Evolutionary conservation across 2,888 invertebrate genomes (phyloP).

Genomic region (Perithous albicinctus): DNA sequence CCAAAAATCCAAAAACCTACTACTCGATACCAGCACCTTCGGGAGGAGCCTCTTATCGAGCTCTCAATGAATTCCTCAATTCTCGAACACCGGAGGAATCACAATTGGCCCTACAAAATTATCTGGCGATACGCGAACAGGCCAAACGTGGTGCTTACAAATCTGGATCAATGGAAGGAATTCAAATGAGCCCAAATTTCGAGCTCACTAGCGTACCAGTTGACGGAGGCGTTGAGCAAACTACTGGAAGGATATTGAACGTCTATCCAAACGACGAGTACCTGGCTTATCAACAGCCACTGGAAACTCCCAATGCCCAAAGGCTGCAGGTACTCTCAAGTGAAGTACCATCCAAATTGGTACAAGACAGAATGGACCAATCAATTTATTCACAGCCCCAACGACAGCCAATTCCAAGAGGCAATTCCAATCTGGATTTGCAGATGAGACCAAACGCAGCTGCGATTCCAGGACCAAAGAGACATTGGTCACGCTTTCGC

Average conservation of each 20-base stretch:
- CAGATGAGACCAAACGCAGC: slow-evolving; percentile 49
- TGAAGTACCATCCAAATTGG: background rate
- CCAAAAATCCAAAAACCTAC: background rate
- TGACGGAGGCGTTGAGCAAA: background rate
- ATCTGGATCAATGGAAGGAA: background rate
- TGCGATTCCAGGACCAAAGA: slow-evolving; percentile 22
- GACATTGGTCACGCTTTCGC: slow-evolving; percentile 49
- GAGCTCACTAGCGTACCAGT: background rate
- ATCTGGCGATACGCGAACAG: slow-evolving; percentile 67
- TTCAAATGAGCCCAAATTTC: background rate
- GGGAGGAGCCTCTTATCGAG: slow-evolving; percentile 54
- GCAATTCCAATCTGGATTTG: slow-evolving; percentile 43
- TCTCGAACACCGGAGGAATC: slow-evolving; percentile 81
- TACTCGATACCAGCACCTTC: background rate
- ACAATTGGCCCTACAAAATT: slow-evolving; percentile 76
- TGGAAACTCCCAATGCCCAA: background rate
- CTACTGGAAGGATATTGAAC: no score
- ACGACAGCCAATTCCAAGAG: slow-evolving; percentile 22
- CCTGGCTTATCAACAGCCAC: background rate
- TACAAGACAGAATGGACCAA: background rate
- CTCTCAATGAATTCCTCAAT: slow-evolving; percentile 77
- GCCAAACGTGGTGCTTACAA: background rate
- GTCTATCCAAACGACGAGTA: background rate
- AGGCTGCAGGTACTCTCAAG: background rate
- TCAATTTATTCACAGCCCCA: slow-evolving; percentile 8